phyloP scores from a whole-genome alignment of 2,888 invertebrate species.

The Callyntrura sp. region DNA sequence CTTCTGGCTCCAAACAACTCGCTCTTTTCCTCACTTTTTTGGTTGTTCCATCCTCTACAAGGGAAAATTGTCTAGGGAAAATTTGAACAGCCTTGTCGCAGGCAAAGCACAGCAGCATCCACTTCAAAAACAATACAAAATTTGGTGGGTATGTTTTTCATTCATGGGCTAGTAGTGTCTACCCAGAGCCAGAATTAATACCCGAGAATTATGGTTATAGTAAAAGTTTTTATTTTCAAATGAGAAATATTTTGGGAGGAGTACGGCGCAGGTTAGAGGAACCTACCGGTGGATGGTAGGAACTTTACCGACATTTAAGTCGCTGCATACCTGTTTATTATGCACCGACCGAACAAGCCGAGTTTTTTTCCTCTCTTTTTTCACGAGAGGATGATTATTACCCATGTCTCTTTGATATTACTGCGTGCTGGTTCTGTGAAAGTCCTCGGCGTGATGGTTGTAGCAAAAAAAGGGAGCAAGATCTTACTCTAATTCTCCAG shows the following conservation, averaged over 20 bases:
- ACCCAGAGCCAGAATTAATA: conserved; percentile 64
- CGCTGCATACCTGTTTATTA: conserved; percentile 33
- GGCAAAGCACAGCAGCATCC: neutral
- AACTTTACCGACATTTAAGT: conserved; percentile 3
- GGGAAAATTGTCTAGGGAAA: neutral
- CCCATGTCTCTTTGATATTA: neutral
- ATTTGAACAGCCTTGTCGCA: neutral
- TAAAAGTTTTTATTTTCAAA: neutral
- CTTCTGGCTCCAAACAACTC: neutral
- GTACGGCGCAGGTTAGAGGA: neutral
- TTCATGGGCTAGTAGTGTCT: neutral
- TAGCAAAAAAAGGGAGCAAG: conserved; percentile 21
- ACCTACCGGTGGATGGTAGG: too few species aligned
- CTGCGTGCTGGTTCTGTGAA: neutral
- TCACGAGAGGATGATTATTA: conserved; percentile 24
- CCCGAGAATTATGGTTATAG: conserved; percentile 55
- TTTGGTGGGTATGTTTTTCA: neutral
- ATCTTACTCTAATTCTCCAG: conserved; percentile 68
- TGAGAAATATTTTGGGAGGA: neutral
- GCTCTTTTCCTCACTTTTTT: neutral
- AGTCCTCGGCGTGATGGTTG: conserved; percentile 26
- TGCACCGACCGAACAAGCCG: neutral
- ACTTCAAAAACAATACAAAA: conserved; percentile 14
- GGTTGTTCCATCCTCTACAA: too few species aligned
- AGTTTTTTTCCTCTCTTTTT: conserved; percentile 8